These are phyloP conservation scores for Stichopus chloronotus DNA, from an alignment of 35 echinoderm and acorn worm genomes.

Conservation along the genomic window DNA sequence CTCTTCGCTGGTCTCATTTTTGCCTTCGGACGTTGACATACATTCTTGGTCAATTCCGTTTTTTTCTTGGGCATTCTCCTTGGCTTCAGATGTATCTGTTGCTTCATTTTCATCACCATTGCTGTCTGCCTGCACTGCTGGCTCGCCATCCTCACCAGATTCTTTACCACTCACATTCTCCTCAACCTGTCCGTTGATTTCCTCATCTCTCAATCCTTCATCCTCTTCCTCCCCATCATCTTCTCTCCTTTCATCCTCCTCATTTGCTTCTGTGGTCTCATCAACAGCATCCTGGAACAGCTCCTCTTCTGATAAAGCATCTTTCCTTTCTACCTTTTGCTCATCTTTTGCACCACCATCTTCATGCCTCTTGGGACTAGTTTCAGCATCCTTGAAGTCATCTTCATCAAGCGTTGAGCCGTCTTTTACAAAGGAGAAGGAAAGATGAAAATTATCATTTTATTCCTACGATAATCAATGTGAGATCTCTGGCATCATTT, in stretches of 20 bases:
- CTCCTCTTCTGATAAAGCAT: not conserved
- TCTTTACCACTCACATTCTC: not conserved
- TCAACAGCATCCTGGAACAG: not conserved
- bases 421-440: not conserved
- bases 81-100: not conserved
- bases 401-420: not conserved
- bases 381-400: slow-evolving; percentile 20
- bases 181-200: not conserved
- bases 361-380: not conserved
- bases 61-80: not conserved
- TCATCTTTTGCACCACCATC: not conserved
- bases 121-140: not conserved
- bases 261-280: not conserved
- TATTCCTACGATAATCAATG: not conserved
- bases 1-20: not conserved
- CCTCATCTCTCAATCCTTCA: not conserved
- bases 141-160: not conserved
- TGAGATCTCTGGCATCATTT: not conserved
- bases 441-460: not conserved
- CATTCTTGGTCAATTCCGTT: not conserved
- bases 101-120: not conserved
- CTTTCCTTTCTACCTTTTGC: not conserved
- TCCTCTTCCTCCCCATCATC: not conserved
- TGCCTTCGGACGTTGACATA: not conserved
- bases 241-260: not conserved